These are phyloP conservation scores for Drosophila subsilvestris DNA, from an alignment of 2,888 invertebrate species.

Conservation along the genomic window DNA sequence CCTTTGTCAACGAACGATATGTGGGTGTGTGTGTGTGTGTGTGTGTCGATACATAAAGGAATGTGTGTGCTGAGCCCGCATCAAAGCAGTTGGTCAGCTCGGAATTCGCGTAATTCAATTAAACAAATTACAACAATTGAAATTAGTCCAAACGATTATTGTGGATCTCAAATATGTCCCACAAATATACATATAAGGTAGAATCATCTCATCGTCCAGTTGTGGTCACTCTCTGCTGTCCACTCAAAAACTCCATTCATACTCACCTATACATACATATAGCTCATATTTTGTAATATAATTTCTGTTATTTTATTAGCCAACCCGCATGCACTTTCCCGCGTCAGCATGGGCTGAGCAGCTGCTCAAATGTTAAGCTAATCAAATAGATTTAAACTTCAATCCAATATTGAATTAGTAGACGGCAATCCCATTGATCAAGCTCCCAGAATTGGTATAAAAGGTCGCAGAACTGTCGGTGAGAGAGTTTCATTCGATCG, in stretches of 20 bases:
- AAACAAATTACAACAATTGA: neutral
- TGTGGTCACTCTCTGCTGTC: too few species aligned
- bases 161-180: too few species aligned
- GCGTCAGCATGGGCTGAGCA: slow-evolving; percentile 17
- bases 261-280: too few species aligned
- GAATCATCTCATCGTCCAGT: too few species aligned
- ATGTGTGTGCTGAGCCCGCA: slow-evolving; percentile 32
- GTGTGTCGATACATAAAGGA: slow-evolving; percentile 2
- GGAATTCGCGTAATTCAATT: neutral
- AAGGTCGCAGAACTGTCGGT: slow-evolving; percentile 4
- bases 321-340: slow-evolving; percentile 19
- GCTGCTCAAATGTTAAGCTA: slow-evolving; percentile 54
- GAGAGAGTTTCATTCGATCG: slow-evolving; percentile 12
- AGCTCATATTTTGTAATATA: too few species aligned
- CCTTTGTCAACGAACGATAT: slow-evolving; percentile 23
- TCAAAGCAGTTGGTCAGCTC: slow-evolving; percentile 1
- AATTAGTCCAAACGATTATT: too few species aligned
- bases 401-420: slow-evolving; percentile 40
- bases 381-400: slow-evolving; percentile 21
- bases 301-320: slow-evolving; percentile 11
- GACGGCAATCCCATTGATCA: slow-evolving; percentile 6
- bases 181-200: too few species aligned
- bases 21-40: slow-evolving; percentile 10
- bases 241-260: too few species aligned
- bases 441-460: slow-evolving; percentile 28